A percentile compares a stretch with the other conserved stretches of the same genome.
phyloP scores from a whole-genome alignment of 2,113 vertebrate species.

The Echinops telfairi region DNA sequence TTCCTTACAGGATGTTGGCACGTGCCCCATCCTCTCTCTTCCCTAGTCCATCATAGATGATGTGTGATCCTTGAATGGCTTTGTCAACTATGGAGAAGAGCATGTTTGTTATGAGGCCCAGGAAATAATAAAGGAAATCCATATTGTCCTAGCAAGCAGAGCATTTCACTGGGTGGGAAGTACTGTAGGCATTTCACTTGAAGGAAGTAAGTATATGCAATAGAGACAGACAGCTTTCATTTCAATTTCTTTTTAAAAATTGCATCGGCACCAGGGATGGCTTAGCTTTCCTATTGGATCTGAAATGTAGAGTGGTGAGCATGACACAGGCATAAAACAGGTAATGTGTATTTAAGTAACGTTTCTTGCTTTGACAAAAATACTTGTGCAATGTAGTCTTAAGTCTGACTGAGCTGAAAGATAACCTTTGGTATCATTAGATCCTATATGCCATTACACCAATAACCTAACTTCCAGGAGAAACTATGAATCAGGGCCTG shows the following conservation, averaged over 20 bases:
- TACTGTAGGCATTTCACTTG: too few species aligned
- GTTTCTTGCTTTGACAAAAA: not conserved
- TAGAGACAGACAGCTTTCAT: not conserved
- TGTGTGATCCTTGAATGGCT: not conserved
- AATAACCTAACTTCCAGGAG: not conserved
- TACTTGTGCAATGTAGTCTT: not conserved
- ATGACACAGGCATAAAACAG: accelerated
- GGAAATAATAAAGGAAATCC: not conserved
- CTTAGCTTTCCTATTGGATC: not conserved
- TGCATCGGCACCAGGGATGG: not conserved
- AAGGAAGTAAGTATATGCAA: not conserved
- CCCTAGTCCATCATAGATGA: not conserved
- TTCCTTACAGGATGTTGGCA: too few species aligned
- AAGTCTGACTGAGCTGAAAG: not conserved
- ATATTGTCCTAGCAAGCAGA: not conserved
- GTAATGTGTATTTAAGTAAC: not conserved
- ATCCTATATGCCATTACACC: accelerated
- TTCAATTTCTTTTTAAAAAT: not conserved
- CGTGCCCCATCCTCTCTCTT: accelerated
- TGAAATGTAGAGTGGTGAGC: not conserved
- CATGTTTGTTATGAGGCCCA: accelerated
- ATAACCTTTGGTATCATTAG: not conserved
- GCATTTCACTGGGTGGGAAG: not conserved
- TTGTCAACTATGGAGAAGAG: not conserved
- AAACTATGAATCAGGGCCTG: not conserved